Conservation (phyloP, 2,113 vertebrate species). For the Panthera uncia region DNA sequence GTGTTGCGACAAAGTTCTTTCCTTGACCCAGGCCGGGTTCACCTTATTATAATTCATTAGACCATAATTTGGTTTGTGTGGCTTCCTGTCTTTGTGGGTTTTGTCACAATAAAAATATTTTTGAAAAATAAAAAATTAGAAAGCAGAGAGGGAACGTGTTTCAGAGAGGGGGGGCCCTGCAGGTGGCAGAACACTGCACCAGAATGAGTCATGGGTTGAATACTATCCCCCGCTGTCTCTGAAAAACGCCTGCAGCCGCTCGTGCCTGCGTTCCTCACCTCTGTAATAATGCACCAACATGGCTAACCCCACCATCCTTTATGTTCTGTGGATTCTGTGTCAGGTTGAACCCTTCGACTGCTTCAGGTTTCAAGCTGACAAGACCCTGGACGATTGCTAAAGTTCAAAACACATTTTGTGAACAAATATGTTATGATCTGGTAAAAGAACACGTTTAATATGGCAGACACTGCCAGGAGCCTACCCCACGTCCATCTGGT, state of each 20-base stretch:
- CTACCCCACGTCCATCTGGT: too few species aligned
- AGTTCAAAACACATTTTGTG: not conserved
- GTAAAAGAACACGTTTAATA: not conserved
- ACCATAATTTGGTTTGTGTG: not conserved
- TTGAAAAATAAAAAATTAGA: not conserved
- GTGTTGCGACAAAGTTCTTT: not conserved
- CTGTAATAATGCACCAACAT: accelerated
- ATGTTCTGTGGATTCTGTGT: not conserved
- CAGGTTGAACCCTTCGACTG: not conserved
- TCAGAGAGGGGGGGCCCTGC: not conserved
- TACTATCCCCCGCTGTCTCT: accelerated
- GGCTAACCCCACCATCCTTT: not conserved
- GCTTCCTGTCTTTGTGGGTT: not conserved
- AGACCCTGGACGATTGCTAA: not conserved
- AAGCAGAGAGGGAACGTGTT: not conserved
- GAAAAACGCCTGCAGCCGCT: not conserved
- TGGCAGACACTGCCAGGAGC: not conserved
- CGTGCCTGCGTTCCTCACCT: not conserved
- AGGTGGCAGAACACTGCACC: not conserved
- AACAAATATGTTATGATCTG: not conserved
- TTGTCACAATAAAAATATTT: not conserved
- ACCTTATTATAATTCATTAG: not conserved
- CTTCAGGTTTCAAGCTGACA: not conserved
- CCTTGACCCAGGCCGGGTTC: not conserved
- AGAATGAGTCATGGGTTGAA: not conserved